A percentile compares a stretch with the other conserved stretches of the same genome.
These are phyloP conservation scores for Perodicticus potto DNA, from an alignment of 2,797 vertebrate species.

Conservation along the genomic window DNA sequence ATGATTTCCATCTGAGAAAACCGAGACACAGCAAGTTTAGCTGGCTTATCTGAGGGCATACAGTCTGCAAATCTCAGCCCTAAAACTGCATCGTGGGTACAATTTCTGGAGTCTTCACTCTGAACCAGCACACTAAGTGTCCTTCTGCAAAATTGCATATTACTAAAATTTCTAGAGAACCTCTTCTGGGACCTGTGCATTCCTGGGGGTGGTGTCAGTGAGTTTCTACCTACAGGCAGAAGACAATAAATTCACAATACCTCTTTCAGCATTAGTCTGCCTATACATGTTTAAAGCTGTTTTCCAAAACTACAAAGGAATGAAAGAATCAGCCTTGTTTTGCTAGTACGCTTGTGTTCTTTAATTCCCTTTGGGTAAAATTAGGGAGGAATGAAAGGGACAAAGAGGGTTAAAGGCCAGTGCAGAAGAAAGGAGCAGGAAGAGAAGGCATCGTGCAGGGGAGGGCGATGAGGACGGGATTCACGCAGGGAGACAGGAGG, in stretches of 20 bases:
- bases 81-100: background rate
- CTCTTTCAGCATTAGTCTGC: background rate
- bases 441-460: background rate
- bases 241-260: constrained; percentile 6
- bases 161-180: background rate
- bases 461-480: background rate
- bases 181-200: background rate
- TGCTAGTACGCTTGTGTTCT: background rate
- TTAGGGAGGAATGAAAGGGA: background rate
- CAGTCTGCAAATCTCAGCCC: background rate
- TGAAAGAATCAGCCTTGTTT: background rate
- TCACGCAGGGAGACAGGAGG: background rate
- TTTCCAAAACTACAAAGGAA: constrained; percentile 26
- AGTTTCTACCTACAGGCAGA: background rate
- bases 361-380: background rate
- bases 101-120: background rate
- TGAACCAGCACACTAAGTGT: background rate
- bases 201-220: background rate
- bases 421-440: background rate
- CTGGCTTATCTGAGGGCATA: background rate
- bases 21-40: background rate
- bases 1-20: background rate
- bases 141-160: background rate
- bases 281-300: background rate
- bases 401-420: background rate